Evolutionary conservation across 2,797 vertebrate species (phyloP), one percentile per base, ranked within the genome.

Genomic region (Poecilia velifera): DNA sequence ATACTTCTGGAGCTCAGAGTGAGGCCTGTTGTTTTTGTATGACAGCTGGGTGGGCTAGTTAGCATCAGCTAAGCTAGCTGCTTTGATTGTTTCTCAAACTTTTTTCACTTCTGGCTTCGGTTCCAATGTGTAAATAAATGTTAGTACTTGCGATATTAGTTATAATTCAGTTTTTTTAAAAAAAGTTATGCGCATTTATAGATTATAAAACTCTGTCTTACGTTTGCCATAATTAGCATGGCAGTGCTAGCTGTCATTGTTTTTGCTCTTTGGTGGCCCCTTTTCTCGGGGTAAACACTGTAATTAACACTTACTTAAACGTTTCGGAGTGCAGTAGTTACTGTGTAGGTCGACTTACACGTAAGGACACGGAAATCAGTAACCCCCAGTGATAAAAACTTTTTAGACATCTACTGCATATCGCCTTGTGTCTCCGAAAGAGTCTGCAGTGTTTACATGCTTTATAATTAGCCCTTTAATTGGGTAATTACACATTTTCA

Each of bases 41-140:
- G 91, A 94, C 93, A 93, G 93, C 91, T 95, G 90, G 85, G 88
- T 91, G 88, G 92, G 89, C 85, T 16, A 72, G 55, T 28, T 83
- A 88, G 77, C 76, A 22, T 51, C 77, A 76, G 84, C 82, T 72
- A 45, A 81, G 72, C 9, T 53, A 74, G 53, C 64, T 3, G 71
- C 59, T 59, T 41, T 46, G 0, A 5, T 41, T 7, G 16, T 78
- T 81, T 22, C 70, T 47, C 7, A 16, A 36, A 83, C 47, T 76
- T 45, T 41, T 45, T 71, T 28, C 41, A 28, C 39, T n/a, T 28
- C 13, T 71, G 25, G 12, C n/a, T 39, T 45, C 13, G 22, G 22
- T 71, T 71, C 13, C 6, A 45, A 7, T 45, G 25, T 28, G 41
- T 71, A 16, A n/a, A 3, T 45, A 0, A 0, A 0, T 31, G 28